Evolutionary conservation across 2,888 invertebrate species (phyloP), one percentile per base, ranked within the genome.

Genomic region (Trisateles emortualis): DNA sequence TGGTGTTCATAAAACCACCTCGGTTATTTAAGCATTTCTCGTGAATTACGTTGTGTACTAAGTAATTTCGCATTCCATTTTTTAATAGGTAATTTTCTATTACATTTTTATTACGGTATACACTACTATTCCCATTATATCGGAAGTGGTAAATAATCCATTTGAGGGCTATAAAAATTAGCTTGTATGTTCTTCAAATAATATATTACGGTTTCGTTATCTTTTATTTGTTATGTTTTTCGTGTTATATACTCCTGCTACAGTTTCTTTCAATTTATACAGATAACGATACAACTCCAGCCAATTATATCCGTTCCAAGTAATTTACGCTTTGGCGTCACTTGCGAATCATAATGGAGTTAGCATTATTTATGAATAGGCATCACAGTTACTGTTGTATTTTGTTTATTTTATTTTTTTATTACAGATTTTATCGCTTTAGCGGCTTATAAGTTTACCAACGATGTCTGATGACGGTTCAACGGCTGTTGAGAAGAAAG

Each of bases 381-480:
- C n/a, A n/a, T 6, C 4, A 3, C 5, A 36, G 5, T 6, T 26
- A 8, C 5, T 26, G 26, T 26, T 4, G 8, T 8, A 26, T 6
- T 8, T 17, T 36, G 10, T 17, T 16, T 33, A 13, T 5, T 16
- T 36, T 24, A n/a, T 2, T 26, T 53, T 60, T 53, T 56, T 58
- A 59, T 85, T 84, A 65, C 78, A 88, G 87, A 74, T 69, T 74
- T 69, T 74, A 60, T 66, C 66, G 68, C 61, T 59, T 16, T 76
- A 78, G 74, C 64, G 73, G 64, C 67, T 68, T 39, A 64, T 69
- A 42, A 42, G 52, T 71, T 77, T 75, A 48, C 68, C 59, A 64
- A 78, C 79, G 79, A 93, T 93, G 93, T 93, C 93, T 84, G 93
- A 93, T 84, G 93, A 93, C 78, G 93, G 93, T 52, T 88, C 92